Percentiles rank a stretch among this genome's conserved stretches.
These are phyloP conservation scores for Myathropa florea DNA, from an alignment of 2,888 invertebrate genomes.

Conservation along the genomic window DNA sequence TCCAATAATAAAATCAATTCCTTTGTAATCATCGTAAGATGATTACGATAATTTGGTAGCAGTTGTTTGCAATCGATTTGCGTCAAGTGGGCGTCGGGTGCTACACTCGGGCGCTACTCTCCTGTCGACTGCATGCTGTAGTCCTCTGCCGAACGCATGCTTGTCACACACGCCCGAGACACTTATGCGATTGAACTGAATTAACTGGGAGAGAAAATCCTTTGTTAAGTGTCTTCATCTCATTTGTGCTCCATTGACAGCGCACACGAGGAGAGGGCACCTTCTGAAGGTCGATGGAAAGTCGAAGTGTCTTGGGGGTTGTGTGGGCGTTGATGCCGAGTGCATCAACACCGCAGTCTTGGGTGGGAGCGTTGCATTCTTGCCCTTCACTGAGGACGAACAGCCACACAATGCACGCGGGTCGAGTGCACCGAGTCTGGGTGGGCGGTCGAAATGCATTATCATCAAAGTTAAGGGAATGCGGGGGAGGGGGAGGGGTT, in stretches of 20 bases:
- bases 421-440: not conserved
- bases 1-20: conserved; percentile 68
- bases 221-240: conserved; percentile 65
- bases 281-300: conserved; percentile 62
- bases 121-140: not conserved
- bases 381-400: conserved; percentile 60
- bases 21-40: conserved; percentile 70
- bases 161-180: not conserved
- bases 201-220: conserved; percentile 58
- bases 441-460: conserved; percentile 39
- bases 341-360: conserved; percentile 44
- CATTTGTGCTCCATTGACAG: conserved; percentile 51
- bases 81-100: conserved; percentile 19
- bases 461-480: conserved; percentile 35
- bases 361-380: conserved; percentile 55
- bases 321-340: conserved; percentile 15
- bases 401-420: not conserved
- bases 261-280: conserved; percentile 27
- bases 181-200: conserved; percentile 47
- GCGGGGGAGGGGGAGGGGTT: conserved; percentile 3
- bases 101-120: not conserved
- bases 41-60: conserved; percentile 69
- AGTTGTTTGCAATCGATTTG: conserved; percentile 66
- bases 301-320: conserved; percentile 17
- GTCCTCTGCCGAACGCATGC: not conserved